phyloP scores from a whole-genome alignment of 2,113 vertebrate genomes.

The Pseudopipra pipra region DNA sequence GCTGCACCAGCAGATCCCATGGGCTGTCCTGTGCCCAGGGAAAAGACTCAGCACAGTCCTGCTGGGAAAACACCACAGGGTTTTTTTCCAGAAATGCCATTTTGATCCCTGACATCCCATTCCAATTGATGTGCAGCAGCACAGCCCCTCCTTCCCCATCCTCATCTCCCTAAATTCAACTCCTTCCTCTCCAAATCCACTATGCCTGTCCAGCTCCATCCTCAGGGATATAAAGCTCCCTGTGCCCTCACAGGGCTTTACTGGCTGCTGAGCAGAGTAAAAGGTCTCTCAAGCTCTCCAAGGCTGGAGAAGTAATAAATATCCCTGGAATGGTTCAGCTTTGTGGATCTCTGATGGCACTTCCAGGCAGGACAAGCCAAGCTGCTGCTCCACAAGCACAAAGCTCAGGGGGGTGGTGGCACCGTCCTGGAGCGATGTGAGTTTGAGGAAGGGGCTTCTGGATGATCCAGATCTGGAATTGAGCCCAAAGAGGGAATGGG shows the following conservation, averaged over 20 bases:
- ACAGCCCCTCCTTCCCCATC: background rate
- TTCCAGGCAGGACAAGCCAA: background rate
- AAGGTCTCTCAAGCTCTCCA: background rate
- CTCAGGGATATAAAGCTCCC: background rate
- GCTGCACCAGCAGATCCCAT: background rate
- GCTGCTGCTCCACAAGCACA: background rate
- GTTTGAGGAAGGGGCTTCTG: background rate
- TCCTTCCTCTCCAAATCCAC: background rate
- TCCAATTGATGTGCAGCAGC: background rate
- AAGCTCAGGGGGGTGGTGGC: background rate
- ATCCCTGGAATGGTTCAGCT: background rate
- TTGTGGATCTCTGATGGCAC: background rate
- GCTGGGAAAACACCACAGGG: background rate
- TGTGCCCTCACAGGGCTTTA: background rate
- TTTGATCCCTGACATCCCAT: background rate
- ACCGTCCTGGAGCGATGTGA: fast-evolving
- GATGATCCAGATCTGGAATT: background rate
- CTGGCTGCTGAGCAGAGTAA: background rate
- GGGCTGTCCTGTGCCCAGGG: background rate
- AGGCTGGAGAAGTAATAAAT: background rate
- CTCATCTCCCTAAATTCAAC: background rate
- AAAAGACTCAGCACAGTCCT: background rate
- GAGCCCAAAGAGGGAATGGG: background rate
- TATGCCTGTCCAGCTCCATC: background rate
- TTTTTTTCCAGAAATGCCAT: background rate